phyloP scores from a whole-genome alignment of 1,140 invertebrate species.

The Magallana angulata region DNA sequence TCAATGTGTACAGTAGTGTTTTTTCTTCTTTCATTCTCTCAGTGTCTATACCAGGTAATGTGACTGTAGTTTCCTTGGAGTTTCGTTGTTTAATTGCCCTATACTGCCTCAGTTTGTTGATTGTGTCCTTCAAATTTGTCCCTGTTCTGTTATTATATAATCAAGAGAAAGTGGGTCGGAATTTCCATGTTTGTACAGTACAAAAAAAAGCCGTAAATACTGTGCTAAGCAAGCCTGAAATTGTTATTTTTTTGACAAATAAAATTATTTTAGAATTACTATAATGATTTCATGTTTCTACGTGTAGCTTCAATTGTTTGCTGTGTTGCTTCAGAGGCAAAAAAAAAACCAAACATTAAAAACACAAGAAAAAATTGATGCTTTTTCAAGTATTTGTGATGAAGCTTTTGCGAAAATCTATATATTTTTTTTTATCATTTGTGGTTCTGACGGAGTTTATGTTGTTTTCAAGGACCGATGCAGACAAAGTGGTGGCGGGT shows the following conservation, averaged over 20 bases:
- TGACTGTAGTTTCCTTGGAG: not conserved
- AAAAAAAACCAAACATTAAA: not conserved
- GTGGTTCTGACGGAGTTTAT: not conserved
- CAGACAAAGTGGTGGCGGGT: slow-evolving; percentile 59
- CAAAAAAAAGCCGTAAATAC: too few relatives aligned
- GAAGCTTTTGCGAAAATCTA: too few relatives aligned
- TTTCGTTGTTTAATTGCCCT: not conserved
- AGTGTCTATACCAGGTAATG: slow-evolving; percentile 21
- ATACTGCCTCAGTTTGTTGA: not conserved
- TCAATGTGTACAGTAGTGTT: not conserved
- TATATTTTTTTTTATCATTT: too few relatives aligned
- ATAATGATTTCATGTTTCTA: too few relatives aligned
- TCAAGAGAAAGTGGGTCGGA: too few relatives aligned
- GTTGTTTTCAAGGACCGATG: slow-evolving; percentile 63
- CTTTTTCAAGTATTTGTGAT: not conserved
- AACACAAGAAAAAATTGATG: not conserved
- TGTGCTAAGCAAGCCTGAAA: too few relatives aligned
- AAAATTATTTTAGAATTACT: too few relatives aligned
- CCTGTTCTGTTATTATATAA: too few relatives aligned
- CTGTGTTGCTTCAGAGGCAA: not conserved
- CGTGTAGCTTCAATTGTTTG: not conserved
- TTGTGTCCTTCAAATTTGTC: too few relatives aligned
- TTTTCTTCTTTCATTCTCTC: slow-evolving; percentile 33
- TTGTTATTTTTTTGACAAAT: too few relatives aligned
- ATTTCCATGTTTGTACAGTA: too few relatives aligned